Percentiles rank a stretch among this genome's conserved stretches.
Evolutionary conservation across 1,140 invertebrate genomes (phyloP).

Genomic region (Eupeodes corollae): DNA sequence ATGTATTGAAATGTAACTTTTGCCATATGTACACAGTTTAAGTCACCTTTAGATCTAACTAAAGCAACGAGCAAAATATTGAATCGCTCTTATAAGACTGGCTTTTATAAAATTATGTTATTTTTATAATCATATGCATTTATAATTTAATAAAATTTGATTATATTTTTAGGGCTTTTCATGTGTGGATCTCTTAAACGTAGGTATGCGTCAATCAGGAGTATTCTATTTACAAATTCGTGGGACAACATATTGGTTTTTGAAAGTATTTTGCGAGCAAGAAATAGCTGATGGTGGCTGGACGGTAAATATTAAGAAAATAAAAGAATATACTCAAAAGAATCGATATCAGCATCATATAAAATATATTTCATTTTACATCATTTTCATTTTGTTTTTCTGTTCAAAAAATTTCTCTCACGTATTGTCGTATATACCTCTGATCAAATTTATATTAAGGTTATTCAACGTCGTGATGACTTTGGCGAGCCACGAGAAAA

Average conservation of each 20-base stretch:
- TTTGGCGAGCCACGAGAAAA: constrained; percentile 77
- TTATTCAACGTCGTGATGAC: constrained; percentile 79
- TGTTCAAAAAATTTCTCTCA: neutral
- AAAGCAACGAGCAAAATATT: no score
- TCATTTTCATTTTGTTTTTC: neutral
- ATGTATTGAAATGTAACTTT: no score
- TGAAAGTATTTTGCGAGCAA: constrained; percentile 86
- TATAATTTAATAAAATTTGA: neutral
- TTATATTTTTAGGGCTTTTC: constrained; percentile 60
- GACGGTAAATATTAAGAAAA: constrained; percentile 57
- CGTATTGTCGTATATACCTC: neutral
- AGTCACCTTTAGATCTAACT: no score
- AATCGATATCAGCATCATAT: neutral
- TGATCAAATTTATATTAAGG: constrained; percentile 41
- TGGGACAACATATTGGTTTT: constrained; percentile 82
- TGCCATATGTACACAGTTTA: no score
- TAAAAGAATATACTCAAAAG: neutral
- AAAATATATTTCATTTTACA: neutral
- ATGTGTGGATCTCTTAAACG: constrained; percentile 70
- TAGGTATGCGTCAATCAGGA: constrained; percentile 72
- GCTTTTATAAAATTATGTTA: no score
- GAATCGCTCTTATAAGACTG: no score
- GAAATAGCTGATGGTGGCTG: constrained; percentile 82
- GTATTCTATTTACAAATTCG: constrained; percentile 81
- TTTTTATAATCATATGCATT: no score